Base-by-base conservation (phyloP, 2,113 vertebrate species). In the Hippocampus guttulatus region DNA sequence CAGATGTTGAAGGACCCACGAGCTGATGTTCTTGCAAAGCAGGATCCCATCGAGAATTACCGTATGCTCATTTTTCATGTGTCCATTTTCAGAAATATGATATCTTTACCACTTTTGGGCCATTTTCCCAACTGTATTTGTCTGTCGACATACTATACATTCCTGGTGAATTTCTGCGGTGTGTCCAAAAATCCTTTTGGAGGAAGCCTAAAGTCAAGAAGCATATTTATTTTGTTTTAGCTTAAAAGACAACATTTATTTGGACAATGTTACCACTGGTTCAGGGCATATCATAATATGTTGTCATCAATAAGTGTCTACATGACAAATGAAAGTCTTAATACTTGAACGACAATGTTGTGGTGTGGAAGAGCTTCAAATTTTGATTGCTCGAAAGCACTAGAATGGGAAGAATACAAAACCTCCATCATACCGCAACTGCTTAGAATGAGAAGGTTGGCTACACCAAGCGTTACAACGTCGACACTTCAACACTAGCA, bases 1-100 rank as follows among this genome's bases (percentile, higher is more conserved):
- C 87, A 91, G 87, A 91, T 90, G 86, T 85, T 77, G 69, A 70
- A 67, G 77, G 74, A 84, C 75, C 65, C 73, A 62, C 75, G 69
- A 76, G 72, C 54, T 64, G 75, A 67, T 67, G 67, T 76, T 82
- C 55, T 75, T 82, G 49, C 75, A 43, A 64, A 43, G 58, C 27
- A 16, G 8, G 58, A 61, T 33, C 16, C 58, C 27, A 1, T 16
- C 15, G 15, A 33, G 55, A 9, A 54, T 55, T 23, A 55, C 52
- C 8, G 10, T 11, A 11, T 21, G 23, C 55, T 18, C 23, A 33
- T 61, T 16, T 33, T 60, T 15, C 15, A 15, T 8, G 2, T 23
- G 30, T 30, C 25, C 14, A 30, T 30, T 60, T 10, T 57, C 54
- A 57, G 10, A 57, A 33, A 61, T 30, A 61, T 3, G 2, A 9